Conservation (phyloP, 2,888 invertebrate species). For the Eurois occulta region DNA sequence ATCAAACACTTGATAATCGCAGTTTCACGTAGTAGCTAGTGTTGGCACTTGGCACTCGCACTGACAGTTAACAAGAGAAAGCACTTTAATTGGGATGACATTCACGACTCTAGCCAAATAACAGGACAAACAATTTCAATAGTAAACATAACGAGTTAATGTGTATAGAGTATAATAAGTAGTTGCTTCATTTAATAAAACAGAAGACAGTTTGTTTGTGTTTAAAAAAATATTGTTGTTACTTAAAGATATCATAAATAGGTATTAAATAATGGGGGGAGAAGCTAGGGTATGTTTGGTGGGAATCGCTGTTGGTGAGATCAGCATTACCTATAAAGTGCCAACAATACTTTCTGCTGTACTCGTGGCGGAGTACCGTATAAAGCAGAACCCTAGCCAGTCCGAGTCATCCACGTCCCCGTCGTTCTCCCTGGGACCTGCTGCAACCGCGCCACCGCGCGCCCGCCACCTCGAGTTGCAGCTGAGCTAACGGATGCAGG, state of each 20-base stretch:
- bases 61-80: conserved; percentile 38
- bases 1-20: conserved; percentile 9
- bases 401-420: too few species aligned
- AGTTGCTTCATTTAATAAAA: not conserved
- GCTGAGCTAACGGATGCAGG: too few species aligned
- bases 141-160: not conserved
- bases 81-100: conserved; percentile 38
- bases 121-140: conserved; percentile 1
- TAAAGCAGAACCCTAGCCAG: too few species aligned
- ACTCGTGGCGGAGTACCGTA: too few species aligned
- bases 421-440: too few species aligned
- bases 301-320: too few species aligned
- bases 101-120: conserved; percentile 4
- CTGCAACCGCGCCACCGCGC: too few species aligned
- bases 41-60: conserved; percentile 8
- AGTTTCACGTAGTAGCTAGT: conserved; percentile 1
- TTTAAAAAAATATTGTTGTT: not conserved
- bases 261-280: too few species aligned
- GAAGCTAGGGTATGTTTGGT: too few species aligned
- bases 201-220: not conserved
- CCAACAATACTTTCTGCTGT: too few species aligned
- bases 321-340: too few species aligned
- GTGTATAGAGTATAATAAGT: not conserved
- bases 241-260: not conserved
- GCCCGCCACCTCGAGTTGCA: too few species aligned